Base-by-base conservation (phyloP, 2,888 invertebrate genomes). In the Metopia argyrocephala region DNA sequence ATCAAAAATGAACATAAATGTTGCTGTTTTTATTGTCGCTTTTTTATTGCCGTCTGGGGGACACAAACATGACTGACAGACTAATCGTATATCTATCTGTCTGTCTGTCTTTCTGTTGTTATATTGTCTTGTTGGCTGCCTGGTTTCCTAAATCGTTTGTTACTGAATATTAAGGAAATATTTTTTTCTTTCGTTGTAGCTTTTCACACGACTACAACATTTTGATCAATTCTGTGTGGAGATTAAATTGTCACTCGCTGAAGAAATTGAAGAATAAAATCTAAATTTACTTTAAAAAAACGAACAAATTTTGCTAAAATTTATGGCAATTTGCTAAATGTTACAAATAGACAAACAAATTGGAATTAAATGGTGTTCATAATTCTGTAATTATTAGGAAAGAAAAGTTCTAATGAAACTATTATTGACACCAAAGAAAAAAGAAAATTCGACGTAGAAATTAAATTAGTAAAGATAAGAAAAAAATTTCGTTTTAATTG, bases 121-220 rank as follows among this genome's bases (percentile, higher is more conserved):
- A n/a, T n/a, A n/a, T n/a, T n/a, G n/a, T n/a, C n/a, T n/a, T n/a
- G n/a, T n/a, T 18, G 38, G 20, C n/a, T 50, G 27, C 21, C 48
- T 25, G 28, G 48, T 56, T 45, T 64, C 64, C 18, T 57, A 50
- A 59, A 48, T 12, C 15, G n/a, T 59, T 59, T 65, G 74, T 46
- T 69, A 74, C 64, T 61, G 62, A 56, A n/a, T 61, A 70, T 62
- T 70, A 70, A 81, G 69, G 50, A 74, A 70, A 73, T 52, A 56
- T 12, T 9, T 61, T 59, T 61, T 59, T 74, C 12, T 57, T 7
- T 18, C 28, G 31, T 50, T 25, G 7, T 25, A 52, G 27, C 5
- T 25, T 50, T 50, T n/a, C 15, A 18, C 50, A 18, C 48, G 18
- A 20, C 18, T n/a, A 20, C 48, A 48, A 20, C 12, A 28, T 57